These are phyloP conservation scores for Pristionchus pacificus DNA, from an alignment of 1,140 invertebrate species.

Conservation along the genomic window DNA sequence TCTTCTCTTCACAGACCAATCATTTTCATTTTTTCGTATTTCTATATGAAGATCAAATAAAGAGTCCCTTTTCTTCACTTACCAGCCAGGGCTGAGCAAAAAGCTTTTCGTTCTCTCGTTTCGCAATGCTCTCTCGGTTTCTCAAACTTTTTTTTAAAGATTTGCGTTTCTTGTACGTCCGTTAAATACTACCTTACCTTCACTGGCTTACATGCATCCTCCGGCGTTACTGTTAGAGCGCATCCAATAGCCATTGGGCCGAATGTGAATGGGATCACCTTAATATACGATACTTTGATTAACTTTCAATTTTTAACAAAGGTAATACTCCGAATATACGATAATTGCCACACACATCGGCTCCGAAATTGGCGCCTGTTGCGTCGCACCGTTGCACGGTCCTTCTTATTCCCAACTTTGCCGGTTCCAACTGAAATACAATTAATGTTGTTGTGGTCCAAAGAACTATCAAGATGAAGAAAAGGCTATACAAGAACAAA, in stretches of 20 bases:
- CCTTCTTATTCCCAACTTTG: background rate
- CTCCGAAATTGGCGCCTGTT: conserved; percentile 53
- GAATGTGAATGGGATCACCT: conserved; percentile 34
- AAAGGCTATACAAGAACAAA: no score
- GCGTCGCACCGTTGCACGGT: conserved; percentile 40
- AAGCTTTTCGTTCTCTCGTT: background rate
- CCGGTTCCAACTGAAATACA: background rate
- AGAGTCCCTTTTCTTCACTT: background rate
- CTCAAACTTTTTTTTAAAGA: background rate
- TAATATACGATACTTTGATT: background rate
- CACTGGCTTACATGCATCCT: conserved; percentile 45
- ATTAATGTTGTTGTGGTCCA: no score
- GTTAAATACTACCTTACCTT: no score
- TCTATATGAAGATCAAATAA: background rate
- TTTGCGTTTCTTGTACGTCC: no score
- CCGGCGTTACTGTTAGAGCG: conserved; percentile 40
- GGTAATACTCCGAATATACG: conserved; percentile 3
- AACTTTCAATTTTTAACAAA: conserved; percentile 3
- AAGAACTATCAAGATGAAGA: no score
- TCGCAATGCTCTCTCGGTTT: background rate
- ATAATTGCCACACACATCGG: conserved; percentile 27
- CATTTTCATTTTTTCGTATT: background rate
- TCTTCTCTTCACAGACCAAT: background rate
- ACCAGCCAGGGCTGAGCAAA: background rate
- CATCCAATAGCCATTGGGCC: conserved; percentile 45